Evolutionary conservation across 2,797 vertebrate species (phyloP).

Genomic region (Aplochiton taeniatus): DNA sequence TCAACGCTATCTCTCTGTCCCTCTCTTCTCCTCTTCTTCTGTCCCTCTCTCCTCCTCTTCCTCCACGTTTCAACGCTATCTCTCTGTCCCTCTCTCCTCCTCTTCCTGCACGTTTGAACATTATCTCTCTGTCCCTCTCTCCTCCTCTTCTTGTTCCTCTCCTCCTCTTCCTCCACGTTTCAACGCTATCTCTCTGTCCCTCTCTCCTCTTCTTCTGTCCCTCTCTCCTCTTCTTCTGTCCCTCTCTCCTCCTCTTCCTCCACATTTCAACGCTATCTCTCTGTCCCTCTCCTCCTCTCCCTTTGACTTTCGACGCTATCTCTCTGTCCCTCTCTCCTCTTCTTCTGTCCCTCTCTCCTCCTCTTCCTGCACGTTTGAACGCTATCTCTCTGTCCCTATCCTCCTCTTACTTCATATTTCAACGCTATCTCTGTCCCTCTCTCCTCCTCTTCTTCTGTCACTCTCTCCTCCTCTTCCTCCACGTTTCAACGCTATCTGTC

Average conservation of each 20-base stretch:
- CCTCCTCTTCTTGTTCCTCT: slow-evolving; percentile 41
- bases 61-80: slow-evolving; percentile 71
- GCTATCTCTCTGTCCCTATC: slow-evolving; percentile 55
- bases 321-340: slow-evolving; percentile 4
- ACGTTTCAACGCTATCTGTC: background rate
- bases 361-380: slow-evolving; percentile 29
- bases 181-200: no score
- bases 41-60: slow-evolving; percentile 65
- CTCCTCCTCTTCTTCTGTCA: slow-evolving; percentile 44
- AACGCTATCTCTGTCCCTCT: slow-evolving; percentile 60
- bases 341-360: no score
- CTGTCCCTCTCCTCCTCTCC: slow-evolving; percentile 1
- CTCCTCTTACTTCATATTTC: slow-evolving; percentile 68
- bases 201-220: slow-evolving; percentile 74
- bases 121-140: slow-evolving; percentile 66
- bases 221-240: slow-evolving; percentile 50
- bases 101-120: no score
- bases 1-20: slow-evolving; percentile 64
- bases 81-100: slow-evolving; percentile 54
- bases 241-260: slow-evolving; percentile 66
- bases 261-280: no score
- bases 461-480: slow-evolving; percentile 68
- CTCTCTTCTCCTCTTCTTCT: slow-evolving; percentile 48
- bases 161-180: slow-evolving; percentile 45
- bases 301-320: background rate